These are phyloP conservation scores for Tetrax tetrax DNA, from an alignment of 2,113 vertebrate genomes.

Conservation along the genomic window DNA sequence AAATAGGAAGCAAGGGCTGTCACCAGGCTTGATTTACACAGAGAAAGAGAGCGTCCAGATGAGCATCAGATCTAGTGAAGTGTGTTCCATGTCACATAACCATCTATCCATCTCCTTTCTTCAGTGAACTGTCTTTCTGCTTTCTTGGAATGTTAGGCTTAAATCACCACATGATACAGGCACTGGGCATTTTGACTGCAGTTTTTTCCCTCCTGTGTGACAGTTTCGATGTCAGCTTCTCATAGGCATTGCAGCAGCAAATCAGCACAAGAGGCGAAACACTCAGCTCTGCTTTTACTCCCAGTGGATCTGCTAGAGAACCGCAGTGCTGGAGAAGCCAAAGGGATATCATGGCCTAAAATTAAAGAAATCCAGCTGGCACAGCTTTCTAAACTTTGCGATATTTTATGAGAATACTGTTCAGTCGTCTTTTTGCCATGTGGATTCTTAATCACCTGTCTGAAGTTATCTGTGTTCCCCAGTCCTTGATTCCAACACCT, in stretches of 20 bases:
- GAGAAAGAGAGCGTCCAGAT: neutral
- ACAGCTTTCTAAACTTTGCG: neutral
- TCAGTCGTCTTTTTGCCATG: neutral
- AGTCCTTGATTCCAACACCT: neutral
- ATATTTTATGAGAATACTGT: neutral
- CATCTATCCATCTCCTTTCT: neutral
- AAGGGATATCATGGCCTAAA: neutral
- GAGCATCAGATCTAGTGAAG: neutral
- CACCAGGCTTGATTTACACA: neutral
- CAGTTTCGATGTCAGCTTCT: neutral
- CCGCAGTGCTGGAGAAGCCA: neutral
- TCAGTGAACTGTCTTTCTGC: neutral
- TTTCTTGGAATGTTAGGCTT: neutral
- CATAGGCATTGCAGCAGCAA: neutral
- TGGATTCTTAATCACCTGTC: neutral
- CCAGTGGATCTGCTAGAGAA: neutral
- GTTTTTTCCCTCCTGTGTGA: neutral
- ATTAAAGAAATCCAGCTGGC: neutral
- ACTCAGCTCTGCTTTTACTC: neutral
- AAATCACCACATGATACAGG: neutral
- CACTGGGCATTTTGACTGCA: neutral
- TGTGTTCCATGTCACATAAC: fast-evolving
- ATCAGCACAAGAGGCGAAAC: neutral
- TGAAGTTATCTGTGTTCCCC: neutral
- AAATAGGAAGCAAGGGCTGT: neutral